These are phyloP conservation scores for Corythornis madagascariensis DNA, from an alignment of 2,113 vertebrate species.

Conservation along the genomic window DNA sequence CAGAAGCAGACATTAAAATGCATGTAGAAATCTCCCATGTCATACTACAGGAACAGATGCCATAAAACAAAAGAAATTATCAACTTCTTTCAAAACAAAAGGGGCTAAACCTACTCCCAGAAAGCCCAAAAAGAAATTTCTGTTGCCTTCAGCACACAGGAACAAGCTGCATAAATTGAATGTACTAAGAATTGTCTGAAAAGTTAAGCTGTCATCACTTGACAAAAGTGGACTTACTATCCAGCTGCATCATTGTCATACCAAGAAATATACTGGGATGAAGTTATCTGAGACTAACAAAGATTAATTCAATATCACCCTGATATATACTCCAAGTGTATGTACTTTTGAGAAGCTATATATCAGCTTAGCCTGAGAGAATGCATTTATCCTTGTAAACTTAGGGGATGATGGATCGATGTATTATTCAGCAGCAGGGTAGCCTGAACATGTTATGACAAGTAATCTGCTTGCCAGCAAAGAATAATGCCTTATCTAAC, in stretches of 20 bases:
- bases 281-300: neutral
- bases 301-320: neutral
- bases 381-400: neutral
- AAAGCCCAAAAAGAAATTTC: neutral
- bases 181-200: neutral
- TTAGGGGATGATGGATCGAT: constrained; percentile 9
- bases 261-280: neutral
- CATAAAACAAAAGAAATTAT: neutral
- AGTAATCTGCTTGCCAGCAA: neutral
- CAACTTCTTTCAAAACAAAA: neutral
- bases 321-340: neutral
- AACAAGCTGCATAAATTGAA: neutral
- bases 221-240: neutral
- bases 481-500: neutral
- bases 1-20: neutral
- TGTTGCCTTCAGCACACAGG: neutral
- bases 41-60: neutral
- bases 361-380: neutral
- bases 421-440: neutral
- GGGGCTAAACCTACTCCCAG: neutral
- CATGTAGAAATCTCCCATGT: neutral
- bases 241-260: neutral
- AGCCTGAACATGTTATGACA: neutral
- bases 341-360: neutral
- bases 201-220: neutral